Conservation (phyloP, 2,113 vertebrate genomes). For the Eurypyga helias region DNA sequence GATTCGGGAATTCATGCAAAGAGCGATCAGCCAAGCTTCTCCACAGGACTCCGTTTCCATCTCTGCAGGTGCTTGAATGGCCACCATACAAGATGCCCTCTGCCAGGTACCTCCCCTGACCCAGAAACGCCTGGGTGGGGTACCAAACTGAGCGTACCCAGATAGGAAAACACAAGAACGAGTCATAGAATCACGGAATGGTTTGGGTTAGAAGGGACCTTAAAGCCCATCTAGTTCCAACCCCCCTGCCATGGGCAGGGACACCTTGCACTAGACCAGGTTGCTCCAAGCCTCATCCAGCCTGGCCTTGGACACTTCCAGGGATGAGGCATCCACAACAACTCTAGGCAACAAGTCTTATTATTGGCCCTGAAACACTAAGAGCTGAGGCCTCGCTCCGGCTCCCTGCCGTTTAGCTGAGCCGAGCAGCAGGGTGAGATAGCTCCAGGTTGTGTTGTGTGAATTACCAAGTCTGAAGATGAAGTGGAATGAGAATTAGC, state of each 20-base stretch:
- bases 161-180: neutral
- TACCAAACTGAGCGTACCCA: rapidly evolving
- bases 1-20: neutral
- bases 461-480: neutral
- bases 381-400: rapidly evolving
- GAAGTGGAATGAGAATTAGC: slow-evolving; percentile 32
- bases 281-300: no score
- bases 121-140: rapidly evolving
- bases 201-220: no score
- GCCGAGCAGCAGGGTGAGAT: neutral
- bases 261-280: no score
- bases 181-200: no score
- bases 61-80: neutral
- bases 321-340: no score
- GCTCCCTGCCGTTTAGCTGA: neutral
- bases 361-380: no score
- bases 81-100: neutral
- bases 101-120: neutral
- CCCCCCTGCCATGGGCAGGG: no score
- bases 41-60: neutral
- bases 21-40: neutral
- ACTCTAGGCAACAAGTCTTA: no score
- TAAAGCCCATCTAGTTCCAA: no score
- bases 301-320: no score
- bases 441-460: neutral